Conservation (phyloP, 2,797 vertebrate genomes). For the Pseudotriccus pelzelni region DNA sequence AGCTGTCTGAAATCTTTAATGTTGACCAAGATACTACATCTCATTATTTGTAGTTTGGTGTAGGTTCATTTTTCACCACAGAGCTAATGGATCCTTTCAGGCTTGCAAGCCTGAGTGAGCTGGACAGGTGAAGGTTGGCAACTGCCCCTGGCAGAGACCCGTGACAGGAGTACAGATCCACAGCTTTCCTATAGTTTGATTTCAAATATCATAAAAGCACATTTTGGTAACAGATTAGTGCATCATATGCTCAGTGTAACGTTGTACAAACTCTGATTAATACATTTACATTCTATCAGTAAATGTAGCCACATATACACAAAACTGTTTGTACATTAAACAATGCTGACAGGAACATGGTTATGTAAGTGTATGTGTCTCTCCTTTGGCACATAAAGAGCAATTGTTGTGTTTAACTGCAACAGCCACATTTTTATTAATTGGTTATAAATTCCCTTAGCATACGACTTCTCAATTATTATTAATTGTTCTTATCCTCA, state of each 20-base stretch:
- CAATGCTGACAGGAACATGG: background rate
- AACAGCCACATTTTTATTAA: constrained; percentile 7
- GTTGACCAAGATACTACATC: background rate
- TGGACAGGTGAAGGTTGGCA: constrained; percentile 46
- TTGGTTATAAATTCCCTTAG: background rate
- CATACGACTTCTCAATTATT: background rate
- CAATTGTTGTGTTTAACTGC: background rate
- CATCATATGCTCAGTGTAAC: background rate
- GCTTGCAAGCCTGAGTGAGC: constrained; percentile 29
- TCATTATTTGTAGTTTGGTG: constrained; percentile 47
- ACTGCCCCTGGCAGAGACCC: constrained; percentile 27
- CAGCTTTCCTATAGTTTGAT: background rate
- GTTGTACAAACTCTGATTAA: background rate
- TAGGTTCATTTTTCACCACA: constrained; percentile 32
- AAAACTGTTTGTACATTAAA: background rate
- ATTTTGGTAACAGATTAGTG: background rate
- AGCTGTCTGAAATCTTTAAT: background rate
- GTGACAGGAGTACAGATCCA: background rate
- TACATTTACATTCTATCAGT: background rate
- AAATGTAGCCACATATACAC: background rate
- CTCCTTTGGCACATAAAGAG: background rate
- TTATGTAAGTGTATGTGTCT: background rate
- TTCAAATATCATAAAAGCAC: background rate
- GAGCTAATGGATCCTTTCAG: constrained; percentile 40
- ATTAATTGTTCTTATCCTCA: background rate